These are phyloP conservation scores for Coregonus sp. DNA, from an alignment of 2,797 vertebrate genomes.

Conservation along the genomic window DNA sequence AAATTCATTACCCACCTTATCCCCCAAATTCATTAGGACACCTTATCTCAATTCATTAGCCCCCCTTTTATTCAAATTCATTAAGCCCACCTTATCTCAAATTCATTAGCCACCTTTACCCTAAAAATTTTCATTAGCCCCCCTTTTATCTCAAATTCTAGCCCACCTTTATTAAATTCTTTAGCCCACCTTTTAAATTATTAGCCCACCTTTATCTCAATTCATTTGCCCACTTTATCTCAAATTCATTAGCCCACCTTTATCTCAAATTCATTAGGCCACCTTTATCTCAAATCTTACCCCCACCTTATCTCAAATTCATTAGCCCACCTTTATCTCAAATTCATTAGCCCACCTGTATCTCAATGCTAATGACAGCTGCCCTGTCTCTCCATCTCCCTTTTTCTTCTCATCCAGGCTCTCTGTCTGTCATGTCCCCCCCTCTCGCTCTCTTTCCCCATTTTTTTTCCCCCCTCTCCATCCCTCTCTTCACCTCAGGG, in stretches of 20 bases:
- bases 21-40: too few relatives aligned
- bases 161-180: too few relatives aligned
- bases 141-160: too few relatives aligned
- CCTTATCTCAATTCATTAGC: too few relatives aligned
- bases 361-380: constrained; percentile 65
- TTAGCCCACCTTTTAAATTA: constrained; percentile 72
- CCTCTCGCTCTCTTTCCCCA: neutral
- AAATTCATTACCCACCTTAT: too few relatives aligned
- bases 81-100: too few relatives aligned
- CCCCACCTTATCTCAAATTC: constrained; percentile 53
- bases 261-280: constrained; percentile 68
- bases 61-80: too few relatives aligned
- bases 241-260: constrained; percentile 18
- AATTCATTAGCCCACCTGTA: neutral
- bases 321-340: constrained; percentile 70
- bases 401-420: constrained; percentile 52
- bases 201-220: constrained; percentile 70
- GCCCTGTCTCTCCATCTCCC: constrained; percentile 57
- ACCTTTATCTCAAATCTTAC: constrained; percentile 60
- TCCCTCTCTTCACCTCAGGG: constrained; percentile 47
- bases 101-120: too few relatives aligned
- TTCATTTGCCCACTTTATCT: constrained; percentile 72
- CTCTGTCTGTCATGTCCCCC: neutral
- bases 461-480: neutral
- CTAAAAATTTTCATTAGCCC: too few relatives aligned